Evolutionary conservation across 1,140 invertebrate species (phyloP).

Genomic region (Drosophila pallidifrons): DNA sequence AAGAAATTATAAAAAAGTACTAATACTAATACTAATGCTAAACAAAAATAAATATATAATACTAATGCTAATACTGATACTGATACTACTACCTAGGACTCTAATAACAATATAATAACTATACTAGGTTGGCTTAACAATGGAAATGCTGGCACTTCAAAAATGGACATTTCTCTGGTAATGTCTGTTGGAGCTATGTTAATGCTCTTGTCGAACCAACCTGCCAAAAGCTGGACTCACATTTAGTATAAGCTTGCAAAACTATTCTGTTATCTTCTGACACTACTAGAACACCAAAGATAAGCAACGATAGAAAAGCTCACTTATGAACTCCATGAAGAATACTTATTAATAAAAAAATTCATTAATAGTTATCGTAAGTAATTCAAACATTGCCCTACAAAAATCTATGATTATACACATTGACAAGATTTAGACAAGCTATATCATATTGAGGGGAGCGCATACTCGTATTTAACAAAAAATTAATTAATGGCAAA

Average conservation of each 20-base stretch:
- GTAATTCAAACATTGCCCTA: conserved; percentile 37
- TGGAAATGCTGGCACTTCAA: conserved; percentile 10
- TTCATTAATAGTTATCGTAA: conserved; percentile 30
- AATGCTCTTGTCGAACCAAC: conserved; percentile 43
- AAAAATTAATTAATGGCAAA: conserved; percentile 23
- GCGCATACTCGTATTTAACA: conserved; percentile 25
- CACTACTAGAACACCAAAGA: conserved; percentile 62
- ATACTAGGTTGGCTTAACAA: conserved; percentile 33
- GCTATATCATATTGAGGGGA: conserved; percentile 10
- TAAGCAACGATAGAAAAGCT: conserved; percentile 75
- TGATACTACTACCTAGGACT: conserved; percentile 27
- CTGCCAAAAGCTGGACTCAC: conserved; percentile 48
- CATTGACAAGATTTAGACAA: conserved; percentile 4
- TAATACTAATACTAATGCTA: conserved; percentile 3
- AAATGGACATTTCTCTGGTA: neutral
- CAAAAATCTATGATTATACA: conserved; percentile 27
- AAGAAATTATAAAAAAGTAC: conserved; percentile 41
- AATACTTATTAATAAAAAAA: conserved; percentile 30
- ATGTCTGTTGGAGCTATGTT: conserved; percentile 5
- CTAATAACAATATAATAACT: conserved; percentile 22
- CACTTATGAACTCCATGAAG: conserved; percentile 66
- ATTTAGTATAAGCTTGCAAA: conserved; percentile 30
- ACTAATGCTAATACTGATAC: conserved; percentile 12
- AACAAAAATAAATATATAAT: neutral
- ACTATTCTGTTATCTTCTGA: conserved; percentile 43